Evolutionary conservation across 2,797 vertebrate genomes (phyloP).

Genomic region (Sebastes kiyomatsui): DNA sequence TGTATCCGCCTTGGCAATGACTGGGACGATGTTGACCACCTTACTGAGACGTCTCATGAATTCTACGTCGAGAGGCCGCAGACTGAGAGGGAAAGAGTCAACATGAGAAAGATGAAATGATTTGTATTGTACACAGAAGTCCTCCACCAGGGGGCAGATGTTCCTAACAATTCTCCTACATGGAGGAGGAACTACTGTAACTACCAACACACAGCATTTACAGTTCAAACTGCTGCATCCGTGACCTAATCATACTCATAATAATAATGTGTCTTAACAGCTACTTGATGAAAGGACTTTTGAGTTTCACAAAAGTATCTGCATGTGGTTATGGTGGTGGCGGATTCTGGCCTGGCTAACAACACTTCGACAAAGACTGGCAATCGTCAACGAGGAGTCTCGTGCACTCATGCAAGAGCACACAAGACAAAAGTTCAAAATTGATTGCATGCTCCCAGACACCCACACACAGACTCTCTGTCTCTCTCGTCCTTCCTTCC

Average conservation of each 20-base stretch:
- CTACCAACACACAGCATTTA: not conserved
- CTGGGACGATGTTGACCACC: slow-evolving; percentile 97
- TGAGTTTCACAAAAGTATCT: slow-evolving; percentile 12
- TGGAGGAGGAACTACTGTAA: not conserved
- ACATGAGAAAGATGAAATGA: not conserved
- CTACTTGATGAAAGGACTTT: not conserved
- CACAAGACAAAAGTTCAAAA: slow-evolving; percentile 27
- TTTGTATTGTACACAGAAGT: not conserved
- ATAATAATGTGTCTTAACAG: slow-evolving; percentile 1
- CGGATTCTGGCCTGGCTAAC: not conserved
- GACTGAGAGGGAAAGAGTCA: slow-evolving; percentile 75
- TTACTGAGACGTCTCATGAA: slow-evolving; percentile 99
- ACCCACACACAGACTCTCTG: slow-evolving; percentile 38
- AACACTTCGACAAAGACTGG: slow-evolving; percentile 1
- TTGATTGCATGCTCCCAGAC: slow-evolving; percentile 32
- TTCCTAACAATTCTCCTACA: not conserved
- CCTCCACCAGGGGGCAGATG: slow-evolving; percentile 63
- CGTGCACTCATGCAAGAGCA: slow-evolving; percentile 1
- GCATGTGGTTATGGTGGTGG: not conserved
- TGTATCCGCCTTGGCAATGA: slow-evolving; percentile 97
- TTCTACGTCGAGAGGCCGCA: slow-evolving; percentile 95
- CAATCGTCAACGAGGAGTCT: not conserved
- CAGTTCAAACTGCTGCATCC: not conserved
- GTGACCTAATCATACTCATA: slow-evolving; percentile 10
- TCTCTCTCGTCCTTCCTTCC: slow-evolving; percentile 46